These are phyloP conservation scores for Forbesichthys papilliferus DNA, from an alignment of 2,113 vertebrate genomes.

Conservation along the genomic window DNA sequence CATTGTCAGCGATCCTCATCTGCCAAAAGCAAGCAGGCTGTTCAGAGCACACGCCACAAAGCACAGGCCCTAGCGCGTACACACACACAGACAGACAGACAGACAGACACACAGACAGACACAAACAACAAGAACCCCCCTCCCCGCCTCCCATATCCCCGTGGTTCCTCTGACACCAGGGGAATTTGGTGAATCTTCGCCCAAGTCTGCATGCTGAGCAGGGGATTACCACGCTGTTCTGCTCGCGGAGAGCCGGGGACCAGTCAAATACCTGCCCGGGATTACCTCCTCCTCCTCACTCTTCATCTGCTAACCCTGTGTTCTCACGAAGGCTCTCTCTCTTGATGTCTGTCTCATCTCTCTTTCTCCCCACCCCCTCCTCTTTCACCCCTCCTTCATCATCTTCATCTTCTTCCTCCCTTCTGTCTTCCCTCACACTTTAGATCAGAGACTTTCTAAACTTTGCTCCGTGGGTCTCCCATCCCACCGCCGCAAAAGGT, in stretches of 20 bases:
- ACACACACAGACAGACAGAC: slow-evolving; percentile 9
- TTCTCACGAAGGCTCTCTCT: slow-evolving; percentile 17
- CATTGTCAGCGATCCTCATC: slow-evolving; percentile 18
- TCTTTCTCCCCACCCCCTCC: background rate
- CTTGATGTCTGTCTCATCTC: slow-evolving; percentile 20
- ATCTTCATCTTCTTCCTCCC: slow-evolving; percentile 12
- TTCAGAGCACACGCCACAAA: slow-evolving; percentile 1
- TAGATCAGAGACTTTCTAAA: slow-evolving; percentile 37
- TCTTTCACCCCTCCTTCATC: background rate
- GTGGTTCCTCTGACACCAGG: slow-evolving; percentile 41
- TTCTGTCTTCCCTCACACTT: slow-evolving; percentile 15
- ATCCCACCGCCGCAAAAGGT: slow-evolving; percentile 11
- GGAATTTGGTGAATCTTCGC: slow-evolving; percentile 59
- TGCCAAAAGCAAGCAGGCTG: slow-evolving; percentile 30
- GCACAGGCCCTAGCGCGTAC: slow-evolving; percentile 1
- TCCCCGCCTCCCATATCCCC: slow-evolving; percentile 19
- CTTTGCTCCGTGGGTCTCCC: slow-evolving; percentile 25
- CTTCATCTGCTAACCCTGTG: background rate
- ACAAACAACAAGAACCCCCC: slow-evolving; percentile 9
- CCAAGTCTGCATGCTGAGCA: slow-evolving; percentile 69
- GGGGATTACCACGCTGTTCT: slow-evolving; percentile 63
- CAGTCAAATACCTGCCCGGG: slow-evolving; percentile 63
- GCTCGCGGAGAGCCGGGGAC: slow-evolving; percentile 58
- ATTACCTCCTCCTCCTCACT: slow-evolving; percentile 56
- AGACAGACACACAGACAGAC: background rate